Conservation (phyloP, 92 coral and sea anemone genomes). For the Siderastrea radians region DNA sequence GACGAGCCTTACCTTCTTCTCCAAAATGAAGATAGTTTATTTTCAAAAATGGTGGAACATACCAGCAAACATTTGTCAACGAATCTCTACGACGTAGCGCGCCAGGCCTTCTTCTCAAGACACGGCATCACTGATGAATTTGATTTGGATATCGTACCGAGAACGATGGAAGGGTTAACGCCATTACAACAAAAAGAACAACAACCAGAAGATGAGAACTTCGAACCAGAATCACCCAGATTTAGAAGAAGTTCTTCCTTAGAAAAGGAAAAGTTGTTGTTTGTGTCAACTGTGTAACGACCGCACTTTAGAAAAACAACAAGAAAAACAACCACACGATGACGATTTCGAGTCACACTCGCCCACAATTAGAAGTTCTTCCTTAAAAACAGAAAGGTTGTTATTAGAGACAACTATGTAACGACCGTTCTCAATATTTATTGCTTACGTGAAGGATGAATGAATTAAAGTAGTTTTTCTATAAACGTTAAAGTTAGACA, state of each 20-base stretch:
- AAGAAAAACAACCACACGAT: no score
- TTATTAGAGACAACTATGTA: no score
- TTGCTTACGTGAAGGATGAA: no score
- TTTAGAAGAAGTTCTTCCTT: conserved; percentile 17
- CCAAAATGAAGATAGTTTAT: conserved; percentile 63
- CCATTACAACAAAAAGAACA: conserved; percentile 4
- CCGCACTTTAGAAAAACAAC: no score
- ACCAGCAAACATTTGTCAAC: conserved; percentile 79
- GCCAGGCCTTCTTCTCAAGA: conserved; percentile 81
- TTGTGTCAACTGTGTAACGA: conserved; percentile 11
- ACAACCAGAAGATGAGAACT: not conserved
- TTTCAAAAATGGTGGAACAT: conserved; percentile 89
- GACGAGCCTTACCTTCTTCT: conserved; percentile 92
- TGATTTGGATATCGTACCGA: conserved; percentile 20
- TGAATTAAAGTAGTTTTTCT: no score
- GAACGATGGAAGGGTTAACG: not conserved
- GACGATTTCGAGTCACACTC: no score
- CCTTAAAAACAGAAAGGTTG: no score
- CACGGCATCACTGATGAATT: conserved; percentile 35
- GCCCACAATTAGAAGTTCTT: no score
- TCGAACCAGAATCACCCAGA: not conserved
- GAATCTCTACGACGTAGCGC: conserved; percentile 81
- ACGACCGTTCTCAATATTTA: no score
- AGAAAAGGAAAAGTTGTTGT: conserved; percentile 23
- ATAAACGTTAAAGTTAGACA: no score